Evolutionary conservation across 2,113 vertebrate species (phyloP).

Genomic region (Gopherus evgoodei): DNA sequence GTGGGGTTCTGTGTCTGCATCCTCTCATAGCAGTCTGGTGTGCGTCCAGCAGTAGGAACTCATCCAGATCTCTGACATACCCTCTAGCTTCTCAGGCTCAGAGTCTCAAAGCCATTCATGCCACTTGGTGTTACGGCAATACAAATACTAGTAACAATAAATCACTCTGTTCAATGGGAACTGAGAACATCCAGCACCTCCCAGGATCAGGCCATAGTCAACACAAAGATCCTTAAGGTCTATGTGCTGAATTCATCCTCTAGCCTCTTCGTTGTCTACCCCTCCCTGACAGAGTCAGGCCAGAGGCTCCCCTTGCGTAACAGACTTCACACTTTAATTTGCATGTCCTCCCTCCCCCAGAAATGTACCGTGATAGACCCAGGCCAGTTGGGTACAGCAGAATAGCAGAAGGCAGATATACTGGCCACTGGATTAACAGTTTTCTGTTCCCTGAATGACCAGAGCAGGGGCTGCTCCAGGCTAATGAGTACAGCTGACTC

Average conservation of each 20-base stretch:
- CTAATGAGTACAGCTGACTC: too few relatives aligned
- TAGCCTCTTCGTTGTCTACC: neutral
- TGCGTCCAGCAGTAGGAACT: too few relatives aligned
- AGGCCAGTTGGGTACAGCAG: too few relatives aligned
- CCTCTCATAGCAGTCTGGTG: too few relatives aligned
- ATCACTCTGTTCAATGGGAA: neutral
- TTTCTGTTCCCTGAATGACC: too few relatives aligned
- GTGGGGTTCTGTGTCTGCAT: too few relatives aligned
- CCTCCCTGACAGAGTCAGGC: neutral
- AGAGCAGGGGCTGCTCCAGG: too few relatives aligned
- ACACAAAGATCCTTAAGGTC: neutral
- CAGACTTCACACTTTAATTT: fast-evolving
- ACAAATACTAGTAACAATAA: neutral
- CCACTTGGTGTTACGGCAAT: neutral
- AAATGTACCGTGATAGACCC: neutral
- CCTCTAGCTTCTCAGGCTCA: too few relatives aligned
- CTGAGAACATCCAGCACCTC: neutral
- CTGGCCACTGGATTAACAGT: too few relatives aligned
- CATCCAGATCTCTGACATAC: too few relatives aligned
- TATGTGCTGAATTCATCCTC: neutral
- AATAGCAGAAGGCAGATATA: too few relatives aligned
- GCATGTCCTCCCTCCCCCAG: neutral
- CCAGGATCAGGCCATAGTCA: neutral
- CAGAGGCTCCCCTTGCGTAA: neutral
- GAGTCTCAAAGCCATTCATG: too few relatives aligned